phyloP scores from a whole-genome alignment of 2,113 vertebrate species.

The Channa argus region DNA sequence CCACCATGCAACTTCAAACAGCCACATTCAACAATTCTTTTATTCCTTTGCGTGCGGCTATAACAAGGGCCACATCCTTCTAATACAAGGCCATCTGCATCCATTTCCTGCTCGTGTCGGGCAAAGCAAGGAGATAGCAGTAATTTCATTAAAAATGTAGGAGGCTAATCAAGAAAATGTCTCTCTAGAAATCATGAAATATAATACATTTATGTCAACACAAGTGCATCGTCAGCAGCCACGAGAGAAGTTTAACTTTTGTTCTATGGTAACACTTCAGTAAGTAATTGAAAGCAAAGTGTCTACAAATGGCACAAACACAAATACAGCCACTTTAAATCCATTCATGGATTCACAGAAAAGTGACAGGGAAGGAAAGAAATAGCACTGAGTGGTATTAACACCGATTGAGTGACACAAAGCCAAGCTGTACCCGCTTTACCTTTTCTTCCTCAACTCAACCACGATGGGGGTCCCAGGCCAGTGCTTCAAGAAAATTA shows the following conservation, averaged over 20 bases:
- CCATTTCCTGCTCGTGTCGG: conserved; percentile 29
- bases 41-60: conserved; percentile 66
- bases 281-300: not conserved
- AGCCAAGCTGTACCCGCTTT: conserved; percentile 34
- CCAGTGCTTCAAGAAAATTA: conserved; percentile 55
- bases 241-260: conserved; percentile 33
- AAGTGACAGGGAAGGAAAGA: not conserved
- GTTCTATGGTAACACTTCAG: not conserved
- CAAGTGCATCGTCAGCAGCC: conserved; percentile 24
- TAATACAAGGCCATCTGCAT: conserved; percentile 29
- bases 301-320: conserved; percentile 19
- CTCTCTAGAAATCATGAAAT: conserved; percentile 32
- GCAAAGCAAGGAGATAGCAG: conserved; percentile 8
- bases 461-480: conserved; percentile 37
- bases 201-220: conserved; percentile 13
- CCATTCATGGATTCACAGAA: conserved; percentile 18
- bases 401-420: conserved; percentile 40
- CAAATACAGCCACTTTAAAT: conserved; percentile 44
- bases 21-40: conserved; percentile 50
- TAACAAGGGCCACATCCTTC: conserved; percentile 44
- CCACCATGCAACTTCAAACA: conserved; percentile 69
- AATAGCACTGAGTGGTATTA: conserved; percentile 30
- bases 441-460: conserved; percentile 34
- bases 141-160: conserved; percentile 41
- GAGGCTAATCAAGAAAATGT: conserved; percentile 26